Evolutionary conservation across 2,113 vertebrate species (phyloP), one percentile per base, ranked within the genome.

Genomic region (Ochotona princeps): DNA sequence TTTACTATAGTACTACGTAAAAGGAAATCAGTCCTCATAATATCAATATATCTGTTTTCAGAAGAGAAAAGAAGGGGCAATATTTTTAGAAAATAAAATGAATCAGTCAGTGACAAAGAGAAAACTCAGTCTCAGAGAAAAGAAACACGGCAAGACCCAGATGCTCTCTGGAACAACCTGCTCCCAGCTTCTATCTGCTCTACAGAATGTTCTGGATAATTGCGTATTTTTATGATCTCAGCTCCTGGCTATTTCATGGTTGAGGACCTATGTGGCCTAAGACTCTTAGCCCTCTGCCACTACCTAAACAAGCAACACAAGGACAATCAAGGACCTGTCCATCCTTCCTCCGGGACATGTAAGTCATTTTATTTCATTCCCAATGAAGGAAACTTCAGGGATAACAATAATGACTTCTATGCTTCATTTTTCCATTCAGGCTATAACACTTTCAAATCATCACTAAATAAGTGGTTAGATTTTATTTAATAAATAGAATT

Each of bases 51-150:
- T 13, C 72, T 70, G n/a, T 49, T 69, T 93, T 79, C 38, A 79
- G 74, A 6, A 1, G 4, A 10, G 25, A 2, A 76, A 61, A 93
- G 25, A 63, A 18, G 26, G 88, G 7, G 79, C 17, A 78, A 14
- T 57, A 65, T 78, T 73, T 21, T 44, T 70, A 12, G 82, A 83
- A 92, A 86, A 44, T 2, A 49, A 57, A 83, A 67, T 32, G 76
- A 65, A 60, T 44, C 83, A 65, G 80, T 9, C 11, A 86, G 5
- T 8, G 38, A 73, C 35, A 12, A 80, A 49, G 6, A 75, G 18
- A 83, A 94, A 7, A 51, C 32, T n/a, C 25, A 91, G 57, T 72
- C 8, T 30, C 23, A 90, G 32, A n/a, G 35, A 90, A 94, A 87
- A 66, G n/a, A 94, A 89, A 78, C 60, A 83, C 88, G 73, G 51